A percentile compares a stretch with the other conserved stretches of the same genome.
Conservation (phyloP, 2,113 vertebrate species). For the Colius striatus region DNA sequence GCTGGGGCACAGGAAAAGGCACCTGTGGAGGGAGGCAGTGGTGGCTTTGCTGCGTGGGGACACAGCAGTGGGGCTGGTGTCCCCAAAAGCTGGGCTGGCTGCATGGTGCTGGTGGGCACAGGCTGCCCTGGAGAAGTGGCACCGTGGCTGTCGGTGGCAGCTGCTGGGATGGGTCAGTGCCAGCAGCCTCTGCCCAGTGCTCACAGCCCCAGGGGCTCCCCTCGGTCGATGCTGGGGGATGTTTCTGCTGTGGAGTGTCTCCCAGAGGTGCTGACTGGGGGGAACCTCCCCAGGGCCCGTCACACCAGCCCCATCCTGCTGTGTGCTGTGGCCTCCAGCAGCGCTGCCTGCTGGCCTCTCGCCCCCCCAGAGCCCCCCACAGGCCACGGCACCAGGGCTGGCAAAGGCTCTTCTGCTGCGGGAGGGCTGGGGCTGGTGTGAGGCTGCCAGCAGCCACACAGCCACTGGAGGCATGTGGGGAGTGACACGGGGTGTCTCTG, state of each 20-base stretch:
- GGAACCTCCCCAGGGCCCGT: background rate
- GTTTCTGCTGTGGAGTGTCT: background rate
- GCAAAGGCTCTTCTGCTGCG: background rate
- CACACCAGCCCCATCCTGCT: background rate
- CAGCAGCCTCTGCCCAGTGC: background rate
- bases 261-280: background rate
- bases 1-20: slow-evolving; percentile 19
- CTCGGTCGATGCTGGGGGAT: rapidly evolving
- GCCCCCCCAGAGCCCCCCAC: rapidly evolving
- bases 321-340: background rate
- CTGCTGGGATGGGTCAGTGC: background rate
- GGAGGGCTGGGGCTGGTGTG: background rate
- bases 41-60: rapidly evolving
- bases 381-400: background rate
- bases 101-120: background rate
- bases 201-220: rapidly evolving
- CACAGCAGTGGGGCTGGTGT: background rate
- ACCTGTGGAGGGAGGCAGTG: slow-evolving; percentile 47
- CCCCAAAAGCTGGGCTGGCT: background rate
- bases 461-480: background rate
- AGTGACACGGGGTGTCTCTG: rapidly evolving
- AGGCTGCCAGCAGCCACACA: background rate
- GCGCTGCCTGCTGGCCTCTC: rapidly evolving
- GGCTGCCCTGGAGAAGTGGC: background rate
- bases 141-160: rapidly evolving